Evolutionary conservation across 2,113 vertebrate genomes (phyloP), one percentile per base, ranked within the genome.

Genomic region (Rattus norvegicus): DNA sequence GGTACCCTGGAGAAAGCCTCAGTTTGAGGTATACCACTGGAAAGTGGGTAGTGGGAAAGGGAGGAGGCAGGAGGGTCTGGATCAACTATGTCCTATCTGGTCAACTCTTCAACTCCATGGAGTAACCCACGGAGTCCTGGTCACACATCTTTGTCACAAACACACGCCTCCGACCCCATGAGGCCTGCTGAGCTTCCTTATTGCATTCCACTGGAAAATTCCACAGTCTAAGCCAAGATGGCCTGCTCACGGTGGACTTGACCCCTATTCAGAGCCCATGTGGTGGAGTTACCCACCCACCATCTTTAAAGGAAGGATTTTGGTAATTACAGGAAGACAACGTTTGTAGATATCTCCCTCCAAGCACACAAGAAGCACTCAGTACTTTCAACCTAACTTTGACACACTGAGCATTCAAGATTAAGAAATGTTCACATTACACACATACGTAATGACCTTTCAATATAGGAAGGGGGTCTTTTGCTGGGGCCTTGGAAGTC

Each of bases 391-490:
- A 30, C 56, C 17, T 72, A 28, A 17, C 76, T 88, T 93, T 87
- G 69, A 49, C 59, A 26, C 56, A 52, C 30, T 22, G n/a, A 85
- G n/a, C n/a, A 43, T 81, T 92, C 72, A 72, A 88, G 81, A 79
- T 84, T 59, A 97, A 98, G 83, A 97, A 94, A 94, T 91, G 89
- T 97, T 97, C 56, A 85, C 79, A 73, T 96, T 96, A 92, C 93
- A 93, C 95, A 94, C 52, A 94, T 91, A 84, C 72, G 95, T 96
- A 95, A 90, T 95, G 91, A 94, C 97, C 94, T 91, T 56, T 85
- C 97, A 96, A 81, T 20, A 52, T 95, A 94, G 87, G 89, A 91
- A 92, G 91, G 86, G 95, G 95, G 89, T 79, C 90, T 95, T 86
- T 93, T 91, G 2, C 52, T 96, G 70, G 94, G 94, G 87, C 83